A percentile compares a stretch with the other conserved stretches of the same genome.
These are phyloP conservation scores for Rattus rattus DNA, from an alignment of 2,113 vertebrate genomes.

Conservation along the genomic window DNA sequence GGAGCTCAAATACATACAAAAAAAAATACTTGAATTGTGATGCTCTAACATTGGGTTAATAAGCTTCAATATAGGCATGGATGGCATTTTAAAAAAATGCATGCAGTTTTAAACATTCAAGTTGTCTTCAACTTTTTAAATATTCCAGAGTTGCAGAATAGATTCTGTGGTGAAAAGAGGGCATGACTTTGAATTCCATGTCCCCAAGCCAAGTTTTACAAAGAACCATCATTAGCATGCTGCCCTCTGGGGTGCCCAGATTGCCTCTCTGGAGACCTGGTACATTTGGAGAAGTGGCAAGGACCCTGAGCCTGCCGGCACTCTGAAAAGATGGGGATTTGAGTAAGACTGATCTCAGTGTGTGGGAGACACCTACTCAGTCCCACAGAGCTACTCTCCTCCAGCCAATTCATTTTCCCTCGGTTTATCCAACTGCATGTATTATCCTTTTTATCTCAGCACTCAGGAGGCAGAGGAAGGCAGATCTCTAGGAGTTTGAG, in stretches of 20 bases:
- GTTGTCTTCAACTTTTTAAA: neutral
- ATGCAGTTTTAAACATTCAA: neutral
- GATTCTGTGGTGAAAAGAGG: neutral
- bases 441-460: neutral
- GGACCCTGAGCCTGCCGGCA: neutral
- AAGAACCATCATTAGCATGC: neutral
- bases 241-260: neutral
- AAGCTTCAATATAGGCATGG: neutral
- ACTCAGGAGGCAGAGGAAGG: neutral
- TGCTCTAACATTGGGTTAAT: constrained; percentile 54
- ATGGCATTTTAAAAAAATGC: constrained; percentile 53
- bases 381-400: neutral
- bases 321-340: neutral
- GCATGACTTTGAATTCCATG: constrained; percentile 1
- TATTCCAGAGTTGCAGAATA: neutral
- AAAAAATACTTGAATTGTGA: constrained; percentile 46
- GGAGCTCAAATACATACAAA: constrained; percentile 9
- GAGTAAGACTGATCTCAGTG: neutral
- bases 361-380: neutral
- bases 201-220: neutral
- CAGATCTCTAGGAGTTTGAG: neutral
- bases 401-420: neutral
- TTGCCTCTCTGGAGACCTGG: neutral
- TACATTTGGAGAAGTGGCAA: neutral
- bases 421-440: neutral